Base-by-base conservation (phyloP, 2,888 invertebrate genomes). In the Mythimna albipuncta region DNA sequence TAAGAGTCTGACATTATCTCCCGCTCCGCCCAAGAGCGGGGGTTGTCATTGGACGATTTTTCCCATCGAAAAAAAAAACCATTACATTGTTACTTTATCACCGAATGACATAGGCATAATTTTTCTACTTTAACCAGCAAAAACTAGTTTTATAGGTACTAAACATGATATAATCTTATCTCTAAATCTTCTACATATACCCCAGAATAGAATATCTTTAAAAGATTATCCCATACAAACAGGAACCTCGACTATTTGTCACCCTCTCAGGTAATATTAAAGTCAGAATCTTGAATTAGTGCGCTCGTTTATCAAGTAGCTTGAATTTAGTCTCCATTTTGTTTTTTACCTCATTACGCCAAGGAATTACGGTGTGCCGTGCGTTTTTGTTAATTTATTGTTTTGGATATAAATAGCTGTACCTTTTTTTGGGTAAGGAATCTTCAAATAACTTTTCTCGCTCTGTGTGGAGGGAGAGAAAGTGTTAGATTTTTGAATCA, bases 231-330 rank as follows among this genome's bases (percentile, higher is more conserved):
- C 10, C 1, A 10, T 2, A 38, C 32, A 38, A 72, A 64, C 13
- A 68, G 41, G 44, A 75, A 52, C 54, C 11, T 2, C 26, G 16
- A 19, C 21, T 41, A 64, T 72, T 66, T 71, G 52, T 72, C 65
- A 63, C 63, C 44, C 57, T 26, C n/a, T n/a, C 65, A 64, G 61
- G 47, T 64, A 63, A 74, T 54, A 66, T 67, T 47, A 58, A 79
- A 64, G 70, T 64, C 59, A 61, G 41, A 50, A 67, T 50, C 64
- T 35, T 64, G 61, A 72, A 54, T 77, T 57, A 77, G 41, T 11
- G 35, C 2, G 19, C 44, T 7, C 78, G 38, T 80, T 82, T 72
- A 68, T 82, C 59, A 59, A 44, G 54, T 10, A n/a, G 41, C 72
- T 69, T 50, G 5, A 72, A 72, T 61, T 69, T 32, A 62, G 26